Percentiles rank a stretch among this genome's conserved stretches.
Evolutionary conservation across 2,797 vertebrate genomes (phyloP).

Genomic region (Todus mexicanus): DNA sequence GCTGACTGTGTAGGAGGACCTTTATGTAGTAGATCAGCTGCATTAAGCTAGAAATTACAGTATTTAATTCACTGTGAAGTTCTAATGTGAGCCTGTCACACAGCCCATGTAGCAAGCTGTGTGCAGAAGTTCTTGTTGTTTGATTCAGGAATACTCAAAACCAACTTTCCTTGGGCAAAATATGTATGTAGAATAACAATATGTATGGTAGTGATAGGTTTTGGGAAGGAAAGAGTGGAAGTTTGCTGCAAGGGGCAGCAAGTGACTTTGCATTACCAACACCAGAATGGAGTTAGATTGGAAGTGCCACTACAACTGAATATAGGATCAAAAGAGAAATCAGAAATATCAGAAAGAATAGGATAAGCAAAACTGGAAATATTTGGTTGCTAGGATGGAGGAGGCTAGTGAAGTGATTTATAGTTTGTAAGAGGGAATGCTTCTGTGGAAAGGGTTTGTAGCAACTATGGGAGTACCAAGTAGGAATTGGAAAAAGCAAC

Average conservation of each 20-base stretch:
- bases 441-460: not conserved
- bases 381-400: not conserved
- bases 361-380: not conserved
- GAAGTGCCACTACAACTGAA: not conserved
- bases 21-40: slow-evolving; percentile 29
- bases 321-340: not conserved
- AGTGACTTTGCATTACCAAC: not conserved
- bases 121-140: not conserved
- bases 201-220: not conserved
- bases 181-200: not conserved
- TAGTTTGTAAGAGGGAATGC: not conserved
- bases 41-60: slow-evolving; percentile 45
- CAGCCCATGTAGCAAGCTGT: not conserved
- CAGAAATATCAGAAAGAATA: not conserved
- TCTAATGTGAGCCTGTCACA: slow-evolving; percentile 15
- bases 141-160: not conserved
- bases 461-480: not conserved
- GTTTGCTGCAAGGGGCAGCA: not conserved
- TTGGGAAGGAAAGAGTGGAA: not conserved
- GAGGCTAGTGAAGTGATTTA: not conserved
- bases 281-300: not conserved
- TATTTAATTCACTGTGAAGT: slow-evolving; percentile 10
- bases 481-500: not conserved
- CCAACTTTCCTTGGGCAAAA: not conserved
- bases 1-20: slow-evolving; percentile 36